Evolutionary conservation across 2,888 invertebrate genomes (phyloP).

Genomic region (Hemistola chrysoprasaria): DNA sequence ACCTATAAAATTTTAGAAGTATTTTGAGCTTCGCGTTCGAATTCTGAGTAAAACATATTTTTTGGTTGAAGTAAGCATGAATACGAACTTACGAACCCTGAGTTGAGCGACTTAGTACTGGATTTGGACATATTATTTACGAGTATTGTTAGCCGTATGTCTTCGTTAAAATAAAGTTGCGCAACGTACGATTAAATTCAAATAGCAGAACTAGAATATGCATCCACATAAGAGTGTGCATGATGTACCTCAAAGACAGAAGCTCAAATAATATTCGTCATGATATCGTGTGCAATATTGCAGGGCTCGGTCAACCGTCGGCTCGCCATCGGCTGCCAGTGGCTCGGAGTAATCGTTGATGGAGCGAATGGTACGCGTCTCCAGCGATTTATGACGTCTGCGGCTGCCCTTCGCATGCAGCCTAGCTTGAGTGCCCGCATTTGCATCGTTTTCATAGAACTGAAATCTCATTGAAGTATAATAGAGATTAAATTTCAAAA

Average conservation of each 20-base stretch:
- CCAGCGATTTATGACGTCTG: constrained; percentile 55
- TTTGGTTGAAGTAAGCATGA: no score
- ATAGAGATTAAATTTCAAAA: no score
- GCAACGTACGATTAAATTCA: constrained; percentile 13
- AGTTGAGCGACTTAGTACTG: no score
- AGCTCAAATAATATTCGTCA: constrained; percentile 28
- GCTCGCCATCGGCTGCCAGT: constrained; percentile 36
- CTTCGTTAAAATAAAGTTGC: constrained; percentile 26
- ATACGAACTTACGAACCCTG: no score
- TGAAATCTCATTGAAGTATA: no score
- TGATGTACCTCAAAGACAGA: constrained; percentile 19
- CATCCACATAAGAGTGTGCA: constrained; percentile 9
- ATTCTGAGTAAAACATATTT: constrained; percentile 5
- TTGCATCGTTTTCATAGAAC: no score
- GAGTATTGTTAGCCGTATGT: constrained; percentile 15
- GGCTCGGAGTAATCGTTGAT: constrained; percentile 49
- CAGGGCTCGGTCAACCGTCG: constrained; percentile 31
- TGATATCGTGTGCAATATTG: constrained; percentile 29
- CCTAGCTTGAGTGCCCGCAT: constrained; percentile 42
- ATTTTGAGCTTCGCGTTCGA: constrained; percentile 21
- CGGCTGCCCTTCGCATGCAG: constrained; percentile 45
- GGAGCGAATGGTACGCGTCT: constrained; percentile 44
- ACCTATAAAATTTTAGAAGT: constrained; percentile 38
- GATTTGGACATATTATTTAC: no score
- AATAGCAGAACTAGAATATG: constrained; percentile 13